phyloP scores from a whole-genome alignment of 2,113 vertebrate species.

The Butorides virescens region DNA sequence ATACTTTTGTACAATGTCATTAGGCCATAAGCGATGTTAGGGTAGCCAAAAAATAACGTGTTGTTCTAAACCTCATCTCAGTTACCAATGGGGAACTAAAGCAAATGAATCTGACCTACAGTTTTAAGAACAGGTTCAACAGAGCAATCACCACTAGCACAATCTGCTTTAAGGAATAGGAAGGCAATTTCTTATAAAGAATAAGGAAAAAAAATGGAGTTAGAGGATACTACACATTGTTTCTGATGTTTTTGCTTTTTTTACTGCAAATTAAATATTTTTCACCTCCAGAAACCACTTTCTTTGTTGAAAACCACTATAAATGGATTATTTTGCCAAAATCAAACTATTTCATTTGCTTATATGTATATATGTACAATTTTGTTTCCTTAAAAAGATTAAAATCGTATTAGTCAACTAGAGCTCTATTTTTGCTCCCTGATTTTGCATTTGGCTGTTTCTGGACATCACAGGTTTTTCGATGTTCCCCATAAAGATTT shows the following conservation, averaged over 20 bases:
- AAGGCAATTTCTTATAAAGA: neutral
- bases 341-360: neutral
- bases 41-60: neutral
- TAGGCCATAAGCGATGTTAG: neutral
- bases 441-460: neutral
- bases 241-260: neutral
- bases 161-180: neutral
- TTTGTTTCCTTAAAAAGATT: neutral
- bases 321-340: neutral
- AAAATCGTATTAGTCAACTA: neutral
- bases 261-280: neutral
- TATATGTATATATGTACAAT: neutral
- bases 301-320: neutral
- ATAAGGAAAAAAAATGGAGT: neutral
- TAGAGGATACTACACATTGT: neutral
- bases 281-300: neutral
- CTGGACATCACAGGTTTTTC: neutral
- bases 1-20: neutral
- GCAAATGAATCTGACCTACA: neutral
- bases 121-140: slow-evolving; percentile 1
- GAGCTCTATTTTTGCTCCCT: neutral
- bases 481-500: neutral
- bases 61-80: neutral
- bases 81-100: neutral
- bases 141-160: neutral